Evolutionary conservation across 2,113 vertebrate genomes (phyloP).

Genomic region (Catharus minimus): DNA sequence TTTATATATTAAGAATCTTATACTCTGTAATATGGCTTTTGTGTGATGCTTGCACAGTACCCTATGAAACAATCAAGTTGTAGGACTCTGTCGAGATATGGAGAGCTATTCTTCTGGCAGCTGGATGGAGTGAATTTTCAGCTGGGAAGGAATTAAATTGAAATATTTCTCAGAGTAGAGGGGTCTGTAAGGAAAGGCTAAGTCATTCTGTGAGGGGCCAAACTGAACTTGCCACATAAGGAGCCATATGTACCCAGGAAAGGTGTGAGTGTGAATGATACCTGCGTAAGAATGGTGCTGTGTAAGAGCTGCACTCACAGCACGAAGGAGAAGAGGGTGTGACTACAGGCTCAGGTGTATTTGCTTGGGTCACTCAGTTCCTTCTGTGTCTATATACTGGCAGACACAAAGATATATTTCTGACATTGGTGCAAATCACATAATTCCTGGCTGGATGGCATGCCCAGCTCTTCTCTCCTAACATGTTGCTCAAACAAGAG

Average conservation of each 20-base stretch:
- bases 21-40: not conserved
- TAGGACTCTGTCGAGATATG: not conserved
- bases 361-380: not conserved
- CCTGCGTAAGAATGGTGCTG: not conserved
- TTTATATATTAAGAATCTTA: not conserved
- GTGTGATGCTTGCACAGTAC: not conserved
- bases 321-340: not conserved
- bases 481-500: not conserved
- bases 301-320: not conserved
- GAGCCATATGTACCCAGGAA: rapidly evolving
- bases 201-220: not conserved
- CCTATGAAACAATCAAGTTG: not conserved
- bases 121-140: not conserved
- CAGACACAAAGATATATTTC: not conserved
- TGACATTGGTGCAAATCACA: not conserved
- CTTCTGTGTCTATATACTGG: not conserved
- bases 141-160: not conserved
- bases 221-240: not conserved
- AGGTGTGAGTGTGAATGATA: not conserved
- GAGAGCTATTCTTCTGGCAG: not conserved
- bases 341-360: not conserved
- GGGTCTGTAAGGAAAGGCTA: not conserved
- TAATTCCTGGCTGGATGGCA: not conserved
- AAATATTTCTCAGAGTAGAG: not conserved
- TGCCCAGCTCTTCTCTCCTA: not conserved